Percentiles rank a stretch among this genome's conserved stretches.
Evolutionary conservation across 2,113 vertebrate species (phyloP).

Genomic region (Halichoeres trimaculatus): DNA sequence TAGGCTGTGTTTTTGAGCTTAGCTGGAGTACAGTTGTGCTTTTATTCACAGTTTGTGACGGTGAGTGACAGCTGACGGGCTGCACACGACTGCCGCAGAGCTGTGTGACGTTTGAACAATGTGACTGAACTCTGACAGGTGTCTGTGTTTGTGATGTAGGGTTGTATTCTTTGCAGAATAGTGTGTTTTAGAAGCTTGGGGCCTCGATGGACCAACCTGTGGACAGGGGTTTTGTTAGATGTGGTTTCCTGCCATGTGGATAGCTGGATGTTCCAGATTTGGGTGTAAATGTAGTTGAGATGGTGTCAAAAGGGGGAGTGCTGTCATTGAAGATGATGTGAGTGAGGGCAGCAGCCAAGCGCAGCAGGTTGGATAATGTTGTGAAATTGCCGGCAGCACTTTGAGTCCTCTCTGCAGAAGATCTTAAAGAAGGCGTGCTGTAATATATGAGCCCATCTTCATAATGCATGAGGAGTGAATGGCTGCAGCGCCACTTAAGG

Average conservation of each 20-base stretch:
- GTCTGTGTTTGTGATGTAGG: neutral
- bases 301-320: constrained; percentile 36
- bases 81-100: neutral
- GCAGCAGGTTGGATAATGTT: constrained; percentile 66
- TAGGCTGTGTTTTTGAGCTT: no score
- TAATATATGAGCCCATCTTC: constrained; percentile 72
- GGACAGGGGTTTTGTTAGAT: neutral
- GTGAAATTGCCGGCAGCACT: constrained; percentile 74
- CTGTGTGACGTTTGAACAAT: neutral
- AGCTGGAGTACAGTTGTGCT: no score
- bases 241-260: constrained; percentile 1
- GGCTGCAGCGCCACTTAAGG: constrained; percentile 72
- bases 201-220: no score
- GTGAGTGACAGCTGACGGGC: constrained; percentile 15
- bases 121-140: neutral
- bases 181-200: no score
- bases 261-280: constrained; percentile 31
- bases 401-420: constrained; percentile 57
- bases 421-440: constrained; percentile 56
- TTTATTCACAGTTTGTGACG: neutral
- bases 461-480: constrained; percentile 76
- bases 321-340: constrained; percentile 30
- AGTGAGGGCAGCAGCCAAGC: constrained; percentile 62
- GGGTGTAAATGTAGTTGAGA: constrained; percentile 48
- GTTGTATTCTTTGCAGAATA: neutral